Evolutionary conservation across 2,797 vertebrate species (phyloP).

Genomic region (Dromococcyx pavoninus): DNA sequence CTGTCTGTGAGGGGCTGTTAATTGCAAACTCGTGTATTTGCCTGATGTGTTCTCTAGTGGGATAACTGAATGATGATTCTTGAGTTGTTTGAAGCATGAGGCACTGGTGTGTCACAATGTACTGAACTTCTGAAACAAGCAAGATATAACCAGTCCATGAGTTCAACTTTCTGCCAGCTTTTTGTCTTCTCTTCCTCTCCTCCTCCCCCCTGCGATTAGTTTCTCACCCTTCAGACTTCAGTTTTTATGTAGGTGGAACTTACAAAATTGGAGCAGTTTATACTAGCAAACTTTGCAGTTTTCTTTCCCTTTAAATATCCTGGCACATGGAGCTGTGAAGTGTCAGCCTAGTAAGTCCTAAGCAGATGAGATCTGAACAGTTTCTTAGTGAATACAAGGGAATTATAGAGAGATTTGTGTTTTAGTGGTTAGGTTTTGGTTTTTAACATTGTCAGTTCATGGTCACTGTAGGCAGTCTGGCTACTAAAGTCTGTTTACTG

Average conservation of each 20-base stretch:
- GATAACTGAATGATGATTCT: neutral
- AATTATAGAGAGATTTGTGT: neutral
- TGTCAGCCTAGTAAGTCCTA: neutral
- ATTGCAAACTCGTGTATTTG: neutral
- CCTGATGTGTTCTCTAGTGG: neutral
- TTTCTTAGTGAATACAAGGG: neutral
- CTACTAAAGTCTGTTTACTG: neutral
- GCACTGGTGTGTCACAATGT: neutral
- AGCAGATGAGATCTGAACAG: neutral
- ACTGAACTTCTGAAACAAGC: neutral
- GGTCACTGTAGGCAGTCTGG: neutral
- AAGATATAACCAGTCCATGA: neutral
- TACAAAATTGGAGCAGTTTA: neutral
- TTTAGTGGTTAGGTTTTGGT: neutral
- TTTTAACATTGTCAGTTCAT: neutral
- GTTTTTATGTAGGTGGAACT: neutral
- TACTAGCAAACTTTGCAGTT: neutral
- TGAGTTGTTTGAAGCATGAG: neutral
- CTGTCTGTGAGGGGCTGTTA: neutral
- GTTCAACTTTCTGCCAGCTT: constrained; percentile 3
- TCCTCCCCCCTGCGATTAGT: neutral
- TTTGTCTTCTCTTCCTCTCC: neutral
- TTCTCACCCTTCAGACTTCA: neutral
- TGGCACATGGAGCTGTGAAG: neutral
- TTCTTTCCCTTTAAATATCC: neutral